Percentiles rank a stretch among this genome's conserved stretches.
These are phyloP conservation scores for Drosophila hydei DNA, from an alignment of 1,140 invertebrate genomes.

Conservation along the genomic window DNA sequence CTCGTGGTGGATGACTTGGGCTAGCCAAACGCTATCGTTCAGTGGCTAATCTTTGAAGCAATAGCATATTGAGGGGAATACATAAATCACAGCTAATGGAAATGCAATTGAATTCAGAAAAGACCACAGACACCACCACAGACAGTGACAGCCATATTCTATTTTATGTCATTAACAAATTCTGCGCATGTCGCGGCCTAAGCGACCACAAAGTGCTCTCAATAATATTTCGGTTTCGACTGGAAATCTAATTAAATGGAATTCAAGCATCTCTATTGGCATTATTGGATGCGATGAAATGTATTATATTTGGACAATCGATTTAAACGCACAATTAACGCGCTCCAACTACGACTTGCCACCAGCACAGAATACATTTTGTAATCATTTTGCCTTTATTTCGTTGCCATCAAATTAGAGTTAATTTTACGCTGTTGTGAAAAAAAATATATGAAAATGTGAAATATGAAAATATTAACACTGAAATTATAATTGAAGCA, in stretches of 20 bases:
- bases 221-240: constrained; percentile 13
- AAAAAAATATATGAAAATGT: no score
- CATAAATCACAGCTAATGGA: constrained; percentile 14
- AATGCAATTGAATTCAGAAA: background rate
- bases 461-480: constrained; percentile 57
- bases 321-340: constrained; percentile 17
- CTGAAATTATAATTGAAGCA: constrained; percentile 56
- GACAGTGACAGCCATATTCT: constrained; percentile 7
- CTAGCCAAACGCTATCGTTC: no score
- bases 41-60: no score
- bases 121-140: background rate
- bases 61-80: background rate
- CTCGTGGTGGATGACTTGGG: no score
- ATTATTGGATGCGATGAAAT: constrained; percentile 5
- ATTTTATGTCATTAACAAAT: constrained; percentile 19
- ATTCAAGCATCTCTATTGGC: constrained; percentile 9
- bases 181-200: background rate
- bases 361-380: constrained; percentile 6
- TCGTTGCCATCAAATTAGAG: constrained; percentile 2
- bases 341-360: background rate
- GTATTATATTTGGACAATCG: constrained; percentile 7
- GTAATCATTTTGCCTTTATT: constrained; percentile 41
- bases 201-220: background rate
- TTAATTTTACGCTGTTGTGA: no score
- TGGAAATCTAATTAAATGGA: constrained; percentile 18